Evolutionary conservation across 1,140 invertebrate genomes (phyloP).

Genomic region (Drosophila chauvacae): DNA sequence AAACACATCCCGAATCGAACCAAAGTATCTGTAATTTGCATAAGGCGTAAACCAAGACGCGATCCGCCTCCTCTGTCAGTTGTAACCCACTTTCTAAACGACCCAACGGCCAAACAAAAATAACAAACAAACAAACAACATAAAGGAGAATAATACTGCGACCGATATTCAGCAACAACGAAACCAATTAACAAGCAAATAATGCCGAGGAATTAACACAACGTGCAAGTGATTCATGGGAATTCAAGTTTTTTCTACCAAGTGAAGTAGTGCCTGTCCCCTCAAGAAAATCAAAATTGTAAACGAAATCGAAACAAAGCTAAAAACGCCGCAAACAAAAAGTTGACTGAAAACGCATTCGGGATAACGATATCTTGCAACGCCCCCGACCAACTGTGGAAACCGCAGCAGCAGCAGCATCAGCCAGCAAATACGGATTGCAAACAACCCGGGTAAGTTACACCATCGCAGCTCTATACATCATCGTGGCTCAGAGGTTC

Average conservation of each 20-base stretch:
- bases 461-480: conserved; percentile 49
- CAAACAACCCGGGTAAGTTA: conserved; percentile 61
- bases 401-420: conserved; percentile 56
- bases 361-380: conserved; percentile 63
- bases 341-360: conserved; percentile 69
- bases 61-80: conserved; percentile 40
- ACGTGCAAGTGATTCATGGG: conserved; percentile 69
- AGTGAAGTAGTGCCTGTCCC: conserved; percentile 27
- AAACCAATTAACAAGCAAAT: conserved; percentile 77
- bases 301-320: conserved; percentile 24
- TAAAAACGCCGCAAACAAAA: conserved; percentile 30
- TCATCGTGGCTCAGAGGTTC: conserved; percentile 25
- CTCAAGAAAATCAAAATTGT: conserved; percentile 32
- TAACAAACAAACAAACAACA: conserved; percentile 12
- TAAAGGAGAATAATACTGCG: conserved; percentile 52
- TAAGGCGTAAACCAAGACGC: conserved; percentile 64
- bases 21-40: conserved; percentile 56
- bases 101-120: conserved; percentile 43
- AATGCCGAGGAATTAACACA: conserved; percentile 49
- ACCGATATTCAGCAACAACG: conserved; percentile 61
- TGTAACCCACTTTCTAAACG: conserved; percentile 79
- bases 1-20: conserved; percentile 70
- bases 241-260: conserved; percentile 54
- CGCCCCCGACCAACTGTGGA: conserved; percentile 31
- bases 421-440: conserved; percentile 40